These are phyloP conservation scores for Heliconius cydno DNA, from an alignment of 2,888 invertebrate species.

Conservation along the genomic window DNA sequence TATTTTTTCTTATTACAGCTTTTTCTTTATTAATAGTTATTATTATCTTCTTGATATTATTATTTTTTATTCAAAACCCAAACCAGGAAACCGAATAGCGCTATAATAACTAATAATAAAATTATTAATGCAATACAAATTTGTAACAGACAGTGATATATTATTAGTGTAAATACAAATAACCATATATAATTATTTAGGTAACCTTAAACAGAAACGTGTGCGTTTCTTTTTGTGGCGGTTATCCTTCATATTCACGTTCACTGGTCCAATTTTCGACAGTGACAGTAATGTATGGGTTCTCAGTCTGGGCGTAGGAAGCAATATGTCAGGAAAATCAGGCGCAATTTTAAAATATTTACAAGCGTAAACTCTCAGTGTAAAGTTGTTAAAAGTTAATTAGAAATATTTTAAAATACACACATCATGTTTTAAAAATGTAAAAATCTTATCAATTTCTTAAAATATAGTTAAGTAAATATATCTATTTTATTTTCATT, in stretches of 20 bases:
- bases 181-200: constrained; percentile 1
- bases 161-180: background rate
- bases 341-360: constrained; percentile 79
- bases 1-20: background rate
- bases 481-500: too few relatives aligned
- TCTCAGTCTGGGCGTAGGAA: constrained; percentile 63
- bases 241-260: constrained; percentile 57
- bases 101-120: too few relatives aligned
- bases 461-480: too few relatives aligned
- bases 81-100: too few relatives aligned
- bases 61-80: background rate
- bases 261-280: constrained; percentile 66
- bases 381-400: background rate
- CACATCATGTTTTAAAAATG: background rate
- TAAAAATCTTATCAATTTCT: too few relatives aligned
- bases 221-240: constrained; percentile 18
- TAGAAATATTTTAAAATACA: background rate
- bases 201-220: background rate
- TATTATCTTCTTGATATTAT: background rate
- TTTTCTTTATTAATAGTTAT: background rate
- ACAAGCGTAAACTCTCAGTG: constrained; percentile 47
- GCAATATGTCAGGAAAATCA: constrained; percentile 79
- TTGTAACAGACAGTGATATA: background rate
- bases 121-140: background rate
- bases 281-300: constrained; percentile 72